These are phyloP conservation scores for Reticulitermes lucifugus DNA, from an alignment of 2,888 invertebrate species.

Conservation along the genomic window DNA sequence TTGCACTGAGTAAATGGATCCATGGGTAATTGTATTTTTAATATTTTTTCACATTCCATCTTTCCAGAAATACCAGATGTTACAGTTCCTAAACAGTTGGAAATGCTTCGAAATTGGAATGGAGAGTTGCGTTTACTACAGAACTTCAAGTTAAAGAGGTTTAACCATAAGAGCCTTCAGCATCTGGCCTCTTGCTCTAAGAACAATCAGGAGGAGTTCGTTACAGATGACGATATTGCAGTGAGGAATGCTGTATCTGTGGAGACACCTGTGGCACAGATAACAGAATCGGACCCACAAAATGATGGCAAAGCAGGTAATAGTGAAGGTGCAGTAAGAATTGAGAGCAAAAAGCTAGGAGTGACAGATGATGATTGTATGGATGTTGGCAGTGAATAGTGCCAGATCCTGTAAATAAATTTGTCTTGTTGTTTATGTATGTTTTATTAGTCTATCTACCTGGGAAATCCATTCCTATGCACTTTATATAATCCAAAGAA, in stretches of 20 bases:
- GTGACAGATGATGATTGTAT: neutral
- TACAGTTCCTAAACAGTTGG: conserved; percentile 70
- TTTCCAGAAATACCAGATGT: conserved; percentile 78
- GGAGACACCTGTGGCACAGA: neutral
- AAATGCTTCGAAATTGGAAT: conserved; percentile 73
- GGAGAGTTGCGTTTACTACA: conserved; percentile 75
- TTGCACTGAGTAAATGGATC: no score
- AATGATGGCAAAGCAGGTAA: neutral
- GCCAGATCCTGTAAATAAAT: neutral
- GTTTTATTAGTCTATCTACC: neutral
- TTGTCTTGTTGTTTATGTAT: neutral
- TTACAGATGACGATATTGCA: neutral
- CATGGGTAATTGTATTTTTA: neutral
- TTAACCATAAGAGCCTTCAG: conserved; percentile 62
- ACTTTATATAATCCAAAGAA: no score
- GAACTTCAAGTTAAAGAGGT: conserved; percentile 74
- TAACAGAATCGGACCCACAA: neutral
- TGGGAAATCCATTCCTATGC: no score
- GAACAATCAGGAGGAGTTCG: neutral
- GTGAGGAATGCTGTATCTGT: neutral
- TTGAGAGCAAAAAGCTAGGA: neutral
- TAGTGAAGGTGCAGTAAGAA: neutral
- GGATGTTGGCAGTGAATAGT: neutral
- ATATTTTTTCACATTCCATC: neutral
- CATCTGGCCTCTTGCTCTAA: neutral